Evolutionary conservation across 1,140 invertebrate species (phyloP), one percentile per base, ranked within the genome.

Genomic region (Drosophila pachea): DNA sequence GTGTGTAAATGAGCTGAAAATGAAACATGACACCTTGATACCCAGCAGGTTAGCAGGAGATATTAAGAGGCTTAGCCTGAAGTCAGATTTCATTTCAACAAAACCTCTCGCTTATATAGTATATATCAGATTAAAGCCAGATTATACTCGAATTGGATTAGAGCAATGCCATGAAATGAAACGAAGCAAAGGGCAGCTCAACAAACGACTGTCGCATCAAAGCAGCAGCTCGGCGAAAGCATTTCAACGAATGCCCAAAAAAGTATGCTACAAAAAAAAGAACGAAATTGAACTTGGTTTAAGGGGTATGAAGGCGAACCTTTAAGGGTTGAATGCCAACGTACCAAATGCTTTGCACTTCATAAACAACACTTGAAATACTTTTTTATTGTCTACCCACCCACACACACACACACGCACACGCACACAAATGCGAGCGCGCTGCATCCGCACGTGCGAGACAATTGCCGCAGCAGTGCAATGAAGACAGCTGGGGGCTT

Each of bases 341-440:
- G 35, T 47, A 54, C 47, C 35, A 32, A 67, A 78, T 77, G 76
- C 77, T 54, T 61, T 68, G 78, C 77, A 83, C 78, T 82, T 82
- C 74, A 82, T 82, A 77, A 83, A 77, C 61, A 71, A 77, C 78
- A 82, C 78, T 82, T 82, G 74, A 82, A 82, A 82, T 82, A 83
- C 71, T 68, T 81, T 82, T 82, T 48, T 69, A 61, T 16, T 40
- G 32, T 22, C 22, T 22, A 22, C 22, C 22, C 22, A 31, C 6
- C 33, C 50, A 47, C 5, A 32, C 22, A 49, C 47, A 49, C 22
- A 11, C 43, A 56, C 11, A 22, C 0, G 32, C n/a, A 52, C 12
- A 47, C 32, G 36, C 49, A 50, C 32, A 33, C 11, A 40, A 32
- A 49, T 11, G 16, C 29, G 42, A 42, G 29, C 31, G 6, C 33